Evolutionary conservation across 2,113 vertebrate species (phyloP).

Genomic region (Pongo pygmaeus): DNA sequence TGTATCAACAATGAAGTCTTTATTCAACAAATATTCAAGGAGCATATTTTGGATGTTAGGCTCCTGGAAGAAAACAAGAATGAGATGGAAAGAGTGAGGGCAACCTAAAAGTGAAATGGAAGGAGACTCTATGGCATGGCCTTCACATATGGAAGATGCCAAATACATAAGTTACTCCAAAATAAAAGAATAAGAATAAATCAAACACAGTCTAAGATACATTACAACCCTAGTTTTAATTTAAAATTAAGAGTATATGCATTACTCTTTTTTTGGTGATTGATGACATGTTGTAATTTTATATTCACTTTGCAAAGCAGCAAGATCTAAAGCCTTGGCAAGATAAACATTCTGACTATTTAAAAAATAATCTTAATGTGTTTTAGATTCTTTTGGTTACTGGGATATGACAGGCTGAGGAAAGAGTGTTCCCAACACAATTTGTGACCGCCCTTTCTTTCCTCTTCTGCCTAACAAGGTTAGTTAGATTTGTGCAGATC

Average conservation of each 20-base stretch:
- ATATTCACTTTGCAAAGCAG: slow-evolving; percentile 29
- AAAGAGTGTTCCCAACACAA: not conserved
- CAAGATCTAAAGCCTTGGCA: not conserved
- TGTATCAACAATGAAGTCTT: not conserved
- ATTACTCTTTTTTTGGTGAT: not conserved
- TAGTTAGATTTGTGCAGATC: not conserved
- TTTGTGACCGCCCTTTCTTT: not conserved
- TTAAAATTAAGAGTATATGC: not conserved
- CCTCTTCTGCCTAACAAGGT: slow-evolving; percentile 61
- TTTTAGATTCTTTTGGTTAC: slow-evolving; percentile 34
- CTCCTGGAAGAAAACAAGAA: not conserved
- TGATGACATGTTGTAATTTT: not conserved
- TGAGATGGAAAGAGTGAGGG: not conserved
- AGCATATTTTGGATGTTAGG: not conserved
- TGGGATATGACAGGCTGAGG: not conserved
- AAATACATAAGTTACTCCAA: not conserved
- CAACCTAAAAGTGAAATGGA: not conserved
- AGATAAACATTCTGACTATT: not conserved
- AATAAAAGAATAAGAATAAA: slow-evolving; percentile 12
- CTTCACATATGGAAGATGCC: not conserved
- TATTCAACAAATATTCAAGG: slow-evolving; percentile 19
- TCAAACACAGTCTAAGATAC: not conserved
- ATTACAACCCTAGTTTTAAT: not conserved
- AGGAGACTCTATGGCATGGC: not conserved
- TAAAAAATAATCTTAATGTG: not conserved